Conservation (phyloP, 2,797 vertebrate genomes). For the Siniperca scherzeri region DNA sequence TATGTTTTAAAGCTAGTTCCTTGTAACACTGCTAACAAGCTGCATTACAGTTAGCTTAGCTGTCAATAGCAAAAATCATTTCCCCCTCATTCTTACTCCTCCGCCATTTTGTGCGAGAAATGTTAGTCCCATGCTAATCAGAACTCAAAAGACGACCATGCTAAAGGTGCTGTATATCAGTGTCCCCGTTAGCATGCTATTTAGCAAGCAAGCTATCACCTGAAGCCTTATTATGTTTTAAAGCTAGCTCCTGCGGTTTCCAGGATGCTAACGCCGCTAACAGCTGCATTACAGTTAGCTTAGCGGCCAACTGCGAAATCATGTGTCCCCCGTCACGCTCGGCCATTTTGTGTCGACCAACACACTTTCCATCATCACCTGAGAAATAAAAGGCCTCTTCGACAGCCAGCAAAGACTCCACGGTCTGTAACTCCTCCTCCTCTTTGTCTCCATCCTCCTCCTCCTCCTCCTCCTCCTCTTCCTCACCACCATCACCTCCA, state of each 20-base stretch:
- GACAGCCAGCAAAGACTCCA: conserved; percentile 20
- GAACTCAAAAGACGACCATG: background rate
- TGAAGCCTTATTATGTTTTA: conserved; percentile 52
- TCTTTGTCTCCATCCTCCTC: conserved; percentile 12
- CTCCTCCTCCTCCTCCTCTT: background rate
- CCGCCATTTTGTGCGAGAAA: conserved; percentile 13
- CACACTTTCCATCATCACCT: conserved; percentile 9
- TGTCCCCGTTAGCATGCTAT: conserved; percentile 2
- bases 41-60: background rate
- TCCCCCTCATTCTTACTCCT: too few species aligned
- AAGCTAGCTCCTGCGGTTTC: conserved; percentile 5
- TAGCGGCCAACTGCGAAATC: conserved; percentile 3
- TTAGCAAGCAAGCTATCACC: conserved; percentile 31
- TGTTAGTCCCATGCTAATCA: conserved; percentile 3
- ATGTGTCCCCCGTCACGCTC: background rate
- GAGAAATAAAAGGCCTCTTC: conserved; percentile 8
- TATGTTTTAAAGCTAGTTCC: conserved; percentile 19
- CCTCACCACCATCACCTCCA: conserved; percentile 9
- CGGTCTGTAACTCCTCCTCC: conserved; percentile 21
- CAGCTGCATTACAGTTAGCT: conserved; percentile 15
- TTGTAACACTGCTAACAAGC: background rate
- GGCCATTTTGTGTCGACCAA: conserved; percentile 44
- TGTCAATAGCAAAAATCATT: background rate
- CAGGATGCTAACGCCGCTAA: background rate
- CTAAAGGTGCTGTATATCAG: background rate